Evolutionary conservation across 2,888 invertebrate species (phyloP).

Genomic region (Cephus nigrinus): DNA sequence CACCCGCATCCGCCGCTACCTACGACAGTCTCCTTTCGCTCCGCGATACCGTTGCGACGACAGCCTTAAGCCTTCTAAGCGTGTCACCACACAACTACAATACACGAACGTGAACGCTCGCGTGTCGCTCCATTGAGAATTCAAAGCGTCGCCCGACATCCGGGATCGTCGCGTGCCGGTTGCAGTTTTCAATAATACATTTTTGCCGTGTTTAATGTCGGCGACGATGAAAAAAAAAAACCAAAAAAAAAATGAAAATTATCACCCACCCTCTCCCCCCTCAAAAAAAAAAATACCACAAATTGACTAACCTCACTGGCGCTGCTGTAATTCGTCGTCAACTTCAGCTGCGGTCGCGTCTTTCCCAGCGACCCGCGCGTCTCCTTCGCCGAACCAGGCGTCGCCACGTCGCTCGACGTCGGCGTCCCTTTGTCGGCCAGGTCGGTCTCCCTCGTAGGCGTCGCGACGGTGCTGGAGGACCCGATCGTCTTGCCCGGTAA

Average conservation of each 20-base stretch:
- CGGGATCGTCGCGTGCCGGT: not conserved
- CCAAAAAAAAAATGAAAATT: not conserved
- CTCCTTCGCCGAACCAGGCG: constrained; percentile 60
- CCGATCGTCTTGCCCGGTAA: constrained; percentile 26
- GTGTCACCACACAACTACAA: not conserved
- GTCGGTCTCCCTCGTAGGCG: not conserved
- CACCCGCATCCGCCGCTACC: constrained; percentile 29
- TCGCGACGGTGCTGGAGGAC: not conserved
- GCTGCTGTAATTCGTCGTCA: constrained; percentile 61
- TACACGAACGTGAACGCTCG: not conserved
- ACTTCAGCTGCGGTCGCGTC: constrained; percentile 62
- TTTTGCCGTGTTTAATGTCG: not conserved
- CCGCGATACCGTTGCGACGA: not conserved
- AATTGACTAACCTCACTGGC: constrained; percentile 58
- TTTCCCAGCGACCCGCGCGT: constrained; percentile 60
- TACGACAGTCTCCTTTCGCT: not conserved
- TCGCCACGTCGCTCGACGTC: constrained; percentile 57
- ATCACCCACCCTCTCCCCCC: no score
- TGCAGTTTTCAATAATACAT: not conserved
- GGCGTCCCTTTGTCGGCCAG: constrained; percentile 8
- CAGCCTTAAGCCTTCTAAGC: not conserved
- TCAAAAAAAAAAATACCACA: not conserved
- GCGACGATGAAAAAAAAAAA: not conserved
- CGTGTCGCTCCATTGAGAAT: not conserved
- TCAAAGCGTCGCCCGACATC: not conserved